These are phyloP conservation scores for Notodonta dromedarius DNA, from an alignment of 2,888 invertebrate species.

Conservation along the genomic window DNA sequence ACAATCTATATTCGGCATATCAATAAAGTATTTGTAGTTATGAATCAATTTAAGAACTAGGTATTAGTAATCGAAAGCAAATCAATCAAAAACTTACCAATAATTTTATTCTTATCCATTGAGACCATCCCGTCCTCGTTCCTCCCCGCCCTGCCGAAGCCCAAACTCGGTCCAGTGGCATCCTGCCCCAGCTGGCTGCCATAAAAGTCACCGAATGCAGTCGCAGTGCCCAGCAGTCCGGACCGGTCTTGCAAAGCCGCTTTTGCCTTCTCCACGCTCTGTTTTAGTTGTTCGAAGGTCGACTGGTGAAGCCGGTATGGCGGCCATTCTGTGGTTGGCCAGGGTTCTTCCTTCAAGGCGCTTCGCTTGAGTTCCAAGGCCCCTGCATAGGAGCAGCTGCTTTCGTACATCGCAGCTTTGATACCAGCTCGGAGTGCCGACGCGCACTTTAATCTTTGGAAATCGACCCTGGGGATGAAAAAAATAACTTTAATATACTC, in stretches of 20 bases:
- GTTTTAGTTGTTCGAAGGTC: slow-evolving; percentile 95
- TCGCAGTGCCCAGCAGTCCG: slow-evolving; percentile 88
- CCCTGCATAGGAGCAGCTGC: slow-evolving; percentile 96
- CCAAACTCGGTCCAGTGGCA: slow-evolving; percentile 60
- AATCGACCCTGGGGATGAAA: slow-evolving; percentile 63
- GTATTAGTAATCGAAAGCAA: no score
- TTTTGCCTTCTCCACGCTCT: slow-evolving; percentile 95
- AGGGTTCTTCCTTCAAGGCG: slow-evolving; percentile 82
- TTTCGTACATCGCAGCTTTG: slow-evolving; percentile 92
- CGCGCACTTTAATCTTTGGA: slow-evolving; percentile 73
- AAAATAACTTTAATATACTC: no score
- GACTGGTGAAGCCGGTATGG: slow-evolving; percentile 93
- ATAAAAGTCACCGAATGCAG: slow-evolving; percentile 89
- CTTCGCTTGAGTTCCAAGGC: slow-evolving; percentile 91
- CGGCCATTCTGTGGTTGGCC: slow-evolving; percentile 88
- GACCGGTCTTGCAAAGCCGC: slow-evolving; percentile 91
- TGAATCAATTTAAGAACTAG: no score
- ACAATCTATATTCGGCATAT: no score
- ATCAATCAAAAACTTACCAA: slow-evolving; percentile 59
- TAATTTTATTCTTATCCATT: slow-evolving; percentile 72
- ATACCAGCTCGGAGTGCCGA: slow-evolving; percentile 68
- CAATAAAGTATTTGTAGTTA: no score
- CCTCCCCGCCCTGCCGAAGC: slow-evolving; percentile 67
- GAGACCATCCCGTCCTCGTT: slow-evolving; percentile 74
- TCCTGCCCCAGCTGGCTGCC: slow-evolving; percentile 80